Base-by-base conservation (phyloP, 2,113 vertebrate species). In the Silurus asotus region DNA sequence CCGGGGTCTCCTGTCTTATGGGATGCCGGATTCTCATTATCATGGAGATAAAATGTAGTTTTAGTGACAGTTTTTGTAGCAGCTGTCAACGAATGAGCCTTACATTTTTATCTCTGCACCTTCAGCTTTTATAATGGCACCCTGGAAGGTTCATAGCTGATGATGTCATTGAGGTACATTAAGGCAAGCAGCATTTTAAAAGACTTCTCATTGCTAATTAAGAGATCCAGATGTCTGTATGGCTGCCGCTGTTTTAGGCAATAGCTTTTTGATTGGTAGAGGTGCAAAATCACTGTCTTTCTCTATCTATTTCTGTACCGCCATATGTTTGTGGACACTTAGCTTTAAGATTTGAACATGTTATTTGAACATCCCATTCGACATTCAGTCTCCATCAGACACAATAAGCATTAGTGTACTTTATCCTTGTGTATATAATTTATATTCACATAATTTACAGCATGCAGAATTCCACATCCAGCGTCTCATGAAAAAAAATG, bases 141-240 rank as follows among this genome's bases (percentile, higher is more conserved):
- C 55, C 4, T 37, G 8, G 11, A 13, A 49, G 20, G 10, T 15
- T 67, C 64, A 72, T n/a, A 25, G 45, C 53, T 69, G 67, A 59
- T 84, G 82, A 83, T 51, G 81, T 86, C 81, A 87, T 28, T 61
- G 53, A 76, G 49, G 80, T 62, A 53, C 64, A 65, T 70, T 64
- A 69, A 74, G 69, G 85, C 75, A 69, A 87, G 79, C 84, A 83
- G 72, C 15, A 53, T 74, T 84, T 87, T 80, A 70, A 72, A 74
- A n/a, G 45, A 58, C 72, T 83, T 37, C 49, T 76, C 70, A n/a
- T 59, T 23, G 56, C 51, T 88, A 88, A 88, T 86, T 74, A 87
- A 80, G 81, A 56, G 53, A 80, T 67, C 48, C 62, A 6, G 56
- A 81, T 61, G 55, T n/a, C 74, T 48, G 55, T 85, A 88, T 89